Base-by-base conservation (phyloP, 2,113 vertebrate genomes). In the Muntiacus reevesi region DNA sequence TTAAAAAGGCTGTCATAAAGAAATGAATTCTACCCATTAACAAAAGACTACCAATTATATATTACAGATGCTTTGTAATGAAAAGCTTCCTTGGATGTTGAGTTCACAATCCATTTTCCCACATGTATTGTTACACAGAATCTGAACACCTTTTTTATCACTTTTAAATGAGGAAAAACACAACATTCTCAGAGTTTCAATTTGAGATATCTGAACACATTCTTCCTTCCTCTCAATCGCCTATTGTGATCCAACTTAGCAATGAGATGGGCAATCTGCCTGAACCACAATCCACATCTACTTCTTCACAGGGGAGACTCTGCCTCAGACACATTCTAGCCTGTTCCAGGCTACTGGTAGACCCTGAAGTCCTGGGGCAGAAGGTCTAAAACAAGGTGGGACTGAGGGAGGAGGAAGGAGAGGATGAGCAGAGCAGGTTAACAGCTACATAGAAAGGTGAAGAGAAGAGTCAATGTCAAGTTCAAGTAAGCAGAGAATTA, bases 131-230 rank as follows among this genome's bases (percentile, higher is more conserved):
- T 59, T 67, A 82, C 62, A 76, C 25, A 94, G 27, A 91, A 82
- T 67, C 47, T 3, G 55, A 85, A 84, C 4, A 59, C 21, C 67
- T 23, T 50, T 16, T 85, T n/a, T 55, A 67, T 59, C 40, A 92
- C 11, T 74, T 94, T 62, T 95, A 78, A 88, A 50, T 76, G 76
- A 60, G 54, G 45, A 62, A 57, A 97, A 97, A 98, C 97, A 45
- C 7, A 23, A 76, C 5, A 27, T 87, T 90, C 36, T 95, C 15
- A 67, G 57, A 94, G 71, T 79, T 93, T n/a, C 7, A n/a, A 43
- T 60, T 10, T 83, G 43, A 89, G 43, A 60, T 19, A 84, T 21
- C 2, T 95, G 27, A 59, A 94, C 21, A 67, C 3, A 83, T 1
- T 43, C 52, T 94, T 82, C n/a, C 19, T 74, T 50, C n/a, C 87